These are phyloP conservation scores for Caprella mutica DNA, from an alignment of 2,888 invertebrate genomes.

Conservation along the genomic window DNA sequence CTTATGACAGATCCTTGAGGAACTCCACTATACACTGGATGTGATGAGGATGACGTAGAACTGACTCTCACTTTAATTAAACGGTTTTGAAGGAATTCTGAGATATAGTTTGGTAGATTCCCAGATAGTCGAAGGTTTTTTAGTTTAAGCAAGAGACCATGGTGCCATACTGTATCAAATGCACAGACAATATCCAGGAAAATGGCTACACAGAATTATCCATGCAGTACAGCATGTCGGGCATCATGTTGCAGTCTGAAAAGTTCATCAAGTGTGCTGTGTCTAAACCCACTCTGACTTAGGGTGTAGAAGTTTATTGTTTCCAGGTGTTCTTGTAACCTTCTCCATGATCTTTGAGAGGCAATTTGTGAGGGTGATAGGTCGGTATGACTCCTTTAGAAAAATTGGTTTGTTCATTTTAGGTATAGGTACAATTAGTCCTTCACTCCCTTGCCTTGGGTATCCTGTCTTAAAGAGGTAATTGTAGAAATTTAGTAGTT, in stretches of 20 bases:
- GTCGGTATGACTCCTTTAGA: neutral
- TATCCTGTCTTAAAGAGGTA: neutral
- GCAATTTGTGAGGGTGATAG: neutral
- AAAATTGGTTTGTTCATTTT: neutral
- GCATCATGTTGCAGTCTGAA: too few species aligned
- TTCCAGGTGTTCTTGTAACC: neutral
- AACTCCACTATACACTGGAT: neutral
- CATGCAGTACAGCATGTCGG: neutral
- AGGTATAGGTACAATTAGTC: neutral
- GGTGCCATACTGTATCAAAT: neutral
- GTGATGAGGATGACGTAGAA: too few species aligned
- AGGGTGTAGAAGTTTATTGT: neutral
- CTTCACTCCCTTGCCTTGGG: neutral
- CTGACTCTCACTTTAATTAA: too few species aligned
- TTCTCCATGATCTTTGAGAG: neutral
- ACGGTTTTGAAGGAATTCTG: neutral
- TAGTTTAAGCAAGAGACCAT: neutral
- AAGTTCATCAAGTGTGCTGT: neutral
- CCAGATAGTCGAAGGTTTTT: neutral
- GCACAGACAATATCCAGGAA: neutral
- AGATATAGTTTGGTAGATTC: neutral
- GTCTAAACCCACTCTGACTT: neutral
- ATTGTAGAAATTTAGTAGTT: neutral
- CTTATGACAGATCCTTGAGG: neutral
- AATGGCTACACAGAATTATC: too few species aligned